Percentiles rank a stretch among this genome's conserved stretches.
Conservation (phyloP, 2,797 vertebrate genomes). For the Florisuga fusca region DNA sequence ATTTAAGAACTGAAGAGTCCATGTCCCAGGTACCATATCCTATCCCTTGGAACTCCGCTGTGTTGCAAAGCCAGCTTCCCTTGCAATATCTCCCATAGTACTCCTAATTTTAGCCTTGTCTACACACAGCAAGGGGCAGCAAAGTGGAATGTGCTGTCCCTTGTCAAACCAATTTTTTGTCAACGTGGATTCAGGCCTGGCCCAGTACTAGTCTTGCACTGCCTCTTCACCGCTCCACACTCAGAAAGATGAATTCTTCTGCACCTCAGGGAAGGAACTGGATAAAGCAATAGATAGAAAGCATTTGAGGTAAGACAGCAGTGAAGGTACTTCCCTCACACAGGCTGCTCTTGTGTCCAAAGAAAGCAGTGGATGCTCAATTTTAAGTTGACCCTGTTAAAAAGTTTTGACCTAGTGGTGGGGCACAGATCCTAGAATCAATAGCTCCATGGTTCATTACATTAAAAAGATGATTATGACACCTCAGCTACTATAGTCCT, state of each 20-base stretch:
- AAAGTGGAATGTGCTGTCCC: background rate
- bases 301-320: background rate
- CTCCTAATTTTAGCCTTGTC: background rate
- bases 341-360: background rate
- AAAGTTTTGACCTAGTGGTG: background rate
- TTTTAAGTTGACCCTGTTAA: rapidly evolving
- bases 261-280: background rate
- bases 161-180: background rate
- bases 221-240: background rate
- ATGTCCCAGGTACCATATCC: background rate
- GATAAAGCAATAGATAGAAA: background rate
- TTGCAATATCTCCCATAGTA: background rate
- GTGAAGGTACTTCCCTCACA: background rate
- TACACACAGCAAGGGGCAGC: background rate
- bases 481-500: background rate
- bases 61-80: background rate
- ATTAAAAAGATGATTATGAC: background rate
- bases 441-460: background rate
- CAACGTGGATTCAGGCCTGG: background rate
- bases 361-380: background rate
- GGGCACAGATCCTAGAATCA: background rate
- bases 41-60: background rate
- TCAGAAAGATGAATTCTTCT: background rate
- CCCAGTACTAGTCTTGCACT: too few relatives aligned
- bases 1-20: background rate